Evolutionary conservation across 2,113 vertebrate genomes (phyloP).

Genomic region (Tylochromis polylepis): DNA sequence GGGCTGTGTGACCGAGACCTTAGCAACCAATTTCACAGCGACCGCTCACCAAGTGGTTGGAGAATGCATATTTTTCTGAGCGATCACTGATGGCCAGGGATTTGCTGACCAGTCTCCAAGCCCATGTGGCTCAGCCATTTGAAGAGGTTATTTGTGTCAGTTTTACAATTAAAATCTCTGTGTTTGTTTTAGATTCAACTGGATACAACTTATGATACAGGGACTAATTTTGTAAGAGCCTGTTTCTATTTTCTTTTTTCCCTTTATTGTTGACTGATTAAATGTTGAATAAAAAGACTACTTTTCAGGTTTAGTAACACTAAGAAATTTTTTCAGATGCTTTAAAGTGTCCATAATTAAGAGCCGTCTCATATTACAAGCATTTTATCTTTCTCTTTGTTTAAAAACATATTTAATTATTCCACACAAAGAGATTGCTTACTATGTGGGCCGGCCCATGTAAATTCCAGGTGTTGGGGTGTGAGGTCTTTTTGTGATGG

Average conservation of each 20-base stretch:
- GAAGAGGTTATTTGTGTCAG: not conserved
- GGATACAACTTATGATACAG: not conserved
- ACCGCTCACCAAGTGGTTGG: not conserved
- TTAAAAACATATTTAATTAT: not conserved
- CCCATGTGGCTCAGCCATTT: not conserved
- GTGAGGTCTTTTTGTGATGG: slow-evolving; percentile 94
- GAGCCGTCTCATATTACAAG: not conserved
- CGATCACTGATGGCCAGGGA: not conserved
- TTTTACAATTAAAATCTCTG: not conserved
- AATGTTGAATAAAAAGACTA: not conserved
- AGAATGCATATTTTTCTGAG: not conserved
- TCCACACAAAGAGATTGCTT: slow-evolving; percentile 51
- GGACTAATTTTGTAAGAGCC: not conserved
- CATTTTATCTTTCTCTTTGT: not conserved
- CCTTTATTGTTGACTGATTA: not conserved
- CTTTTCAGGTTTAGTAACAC: not conserved
- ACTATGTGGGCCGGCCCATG: slow-evolving; percentile 97
- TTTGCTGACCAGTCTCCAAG: not conserved
- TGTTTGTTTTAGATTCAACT: not conserved
- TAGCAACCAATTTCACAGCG: not conserved
- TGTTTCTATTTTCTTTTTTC: not conserved
- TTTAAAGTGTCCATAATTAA: not conserved
- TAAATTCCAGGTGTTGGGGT: slow-evolving; percentile 97
- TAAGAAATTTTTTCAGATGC: not conserved
- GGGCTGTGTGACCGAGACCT: not conserved